Conservation (phyloP, 2,113 vertebrate species). For the Corythoichthys intestinalis region DNA sequence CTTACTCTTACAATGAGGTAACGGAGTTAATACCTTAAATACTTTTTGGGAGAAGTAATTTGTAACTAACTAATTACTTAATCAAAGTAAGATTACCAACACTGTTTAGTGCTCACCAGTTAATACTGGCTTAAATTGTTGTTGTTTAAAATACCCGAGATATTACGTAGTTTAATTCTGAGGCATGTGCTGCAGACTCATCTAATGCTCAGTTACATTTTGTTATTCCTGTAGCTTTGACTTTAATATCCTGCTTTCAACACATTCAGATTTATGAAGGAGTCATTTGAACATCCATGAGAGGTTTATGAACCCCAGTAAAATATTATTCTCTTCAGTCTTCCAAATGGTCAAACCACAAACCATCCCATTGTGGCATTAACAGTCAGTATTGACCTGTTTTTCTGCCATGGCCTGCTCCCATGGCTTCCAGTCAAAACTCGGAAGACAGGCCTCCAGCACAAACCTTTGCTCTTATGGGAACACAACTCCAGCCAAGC, state of each 20-base stretch:
- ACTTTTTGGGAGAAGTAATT: too few relatives aligned
- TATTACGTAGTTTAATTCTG: slow-evolving; percentile 20
- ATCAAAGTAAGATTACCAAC: too few relatives aligned
- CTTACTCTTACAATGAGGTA: too few relatives aligned
- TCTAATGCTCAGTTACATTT: slow-evolving; percentile 33
- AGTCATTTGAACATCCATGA: slow-evolving; percentile 58
- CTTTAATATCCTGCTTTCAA: slow-evolving; percentile 61
- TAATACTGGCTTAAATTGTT: slow-evolving; percentile 28
- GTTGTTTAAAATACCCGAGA: slow-evolving; percentile 15
- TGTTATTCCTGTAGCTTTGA: slow-evolving; percentile 43
- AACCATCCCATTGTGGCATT: slow-evolving; percentile 65
- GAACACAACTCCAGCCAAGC: slow-evolving; percentile 34
- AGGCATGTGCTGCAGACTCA: slow-evolving; percentile 11
- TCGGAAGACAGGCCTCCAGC: slow-evolving; percentile 46
- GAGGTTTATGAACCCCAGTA: slow-evolving; percentile 71
- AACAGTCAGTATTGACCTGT: slow-evolving; percentile 69
- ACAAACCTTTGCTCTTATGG: slow-evolving; percentile 50
- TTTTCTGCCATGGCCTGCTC: slow-evolving; percentile 58
- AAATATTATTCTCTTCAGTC: slow-evolving; percentile 68
- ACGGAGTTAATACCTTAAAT: too few relatives aligned
- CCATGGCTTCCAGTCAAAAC: slow-evolving; percentile 61
- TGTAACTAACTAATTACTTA: too few relatives aligned
- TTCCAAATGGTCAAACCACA: slow-evolving; percentile 70
- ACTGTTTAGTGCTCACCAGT: slow-evolving; percentile 16
- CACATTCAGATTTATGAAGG: slow-evolving; percentile 67